Conservation (phyloP, 1,140 invertebrate species). For the Xylocopa sonorina region DNA sequence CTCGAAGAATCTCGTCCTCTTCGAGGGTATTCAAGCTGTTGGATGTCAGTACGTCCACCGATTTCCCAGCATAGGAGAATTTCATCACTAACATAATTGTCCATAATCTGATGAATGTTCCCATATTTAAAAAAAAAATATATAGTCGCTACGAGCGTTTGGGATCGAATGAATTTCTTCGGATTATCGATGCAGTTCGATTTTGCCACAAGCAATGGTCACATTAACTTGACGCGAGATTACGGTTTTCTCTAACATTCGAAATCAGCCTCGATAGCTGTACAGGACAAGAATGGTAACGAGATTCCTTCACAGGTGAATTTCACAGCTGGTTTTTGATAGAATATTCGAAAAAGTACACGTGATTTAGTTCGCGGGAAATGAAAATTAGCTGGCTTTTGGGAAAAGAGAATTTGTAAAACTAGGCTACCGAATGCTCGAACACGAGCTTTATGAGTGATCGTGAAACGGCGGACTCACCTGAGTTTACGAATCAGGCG, state of each 20-base stretch:
- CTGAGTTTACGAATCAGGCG: conserved; percentile 44
- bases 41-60: conserved; percentile 58
- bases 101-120: conserved; percentile 37
- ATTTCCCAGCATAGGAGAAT: conserved; percentile 38
- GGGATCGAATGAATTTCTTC: too few relatives aligned
- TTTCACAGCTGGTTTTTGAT: not conserved
- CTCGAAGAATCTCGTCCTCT: conserved; percentile 53
- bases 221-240: not conserved
- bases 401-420: not conserved
- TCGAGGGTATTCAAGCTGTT: conserved; percentile 38
- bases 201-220: not conserved
- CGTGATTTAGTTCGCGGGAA: not conserved
- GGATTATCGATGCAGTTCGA: not conserved
- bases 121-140: conserved; percentile 7
- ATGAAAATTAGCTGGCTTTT: not conserved
- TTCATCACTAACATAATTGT: conserved; percentile 22
- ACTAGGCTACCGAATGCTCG: conserved; percentile 28
- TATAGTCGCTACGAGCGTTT: too few relatives aligned
- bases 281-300: not conserved
- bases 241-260: not conserved
- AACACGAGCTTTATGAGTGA: conserved; percentile 62
- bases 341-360: not conserved
- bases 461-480: conserved; percentile 52
- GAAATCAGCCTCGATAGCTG: not conserved
- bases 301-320: not conserved